Evolutionary conservation across 2,113 vertebrate genomes (phyloP), one percentile per base, ranked within the genome.

Genomic region (Nycticebus coucang): DNA sequence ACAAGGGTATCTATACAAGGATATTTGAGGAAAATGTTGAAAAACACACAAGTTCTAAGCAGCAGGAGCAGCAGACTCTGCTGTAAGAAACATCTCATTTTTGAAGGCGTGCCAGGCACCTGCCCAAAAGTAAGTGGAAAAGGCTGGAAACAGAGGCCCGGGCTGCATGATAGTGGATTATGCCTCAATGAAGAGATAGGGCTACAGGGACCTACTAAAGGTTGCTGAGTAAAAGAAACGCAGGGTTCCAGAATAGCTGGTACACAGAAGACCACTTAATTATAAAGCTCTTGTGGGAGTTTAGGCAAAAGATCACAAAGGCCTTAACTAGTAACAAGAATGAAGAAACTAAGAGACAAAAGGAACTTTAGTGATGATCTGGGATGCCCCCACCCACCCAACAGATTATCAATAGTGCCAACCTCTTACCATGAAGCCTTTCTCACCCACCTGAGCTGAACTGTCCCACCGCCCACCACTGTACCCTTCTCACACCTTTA

Each of bases 271-370:
- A 59, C 18, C 35, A 84, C 50, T 80, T 60, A 74, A 83, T 64
- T 66, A 33, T 41, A 79, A 94, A 95, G 57, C 22, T 74, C 59
- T 74, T 80, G 14, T 53, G 53, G 28, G 45, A 30, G 26, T 68
- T 87, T 57, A 87, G 69, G 75, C 22, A 75, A 95, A 96, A 19
- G 41, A 33, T 89, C 17, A n/a, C 21, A 19, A 79, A 94, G 35
- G 33, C 45, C 79, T 94, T 68, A 81, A 68, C 8, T 50, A 78
- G 5, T 6, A 80, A 64, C 3, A 91, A 87, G 55, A 94, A 57
- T 37, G 75, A 86, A 75, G 85, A 55, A 59, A 22, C 35, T 0
- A 2, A 69, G 59, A 87, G 21, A 86, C 24, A 66, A 22, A 74
- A 90, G n/a, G 69, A 93, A 75, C 15, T 21, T 17, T 12, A 9